Conservation (phyloP, 2,888 invertebrate genomes). For the Leucozona laternaria region DNA sequence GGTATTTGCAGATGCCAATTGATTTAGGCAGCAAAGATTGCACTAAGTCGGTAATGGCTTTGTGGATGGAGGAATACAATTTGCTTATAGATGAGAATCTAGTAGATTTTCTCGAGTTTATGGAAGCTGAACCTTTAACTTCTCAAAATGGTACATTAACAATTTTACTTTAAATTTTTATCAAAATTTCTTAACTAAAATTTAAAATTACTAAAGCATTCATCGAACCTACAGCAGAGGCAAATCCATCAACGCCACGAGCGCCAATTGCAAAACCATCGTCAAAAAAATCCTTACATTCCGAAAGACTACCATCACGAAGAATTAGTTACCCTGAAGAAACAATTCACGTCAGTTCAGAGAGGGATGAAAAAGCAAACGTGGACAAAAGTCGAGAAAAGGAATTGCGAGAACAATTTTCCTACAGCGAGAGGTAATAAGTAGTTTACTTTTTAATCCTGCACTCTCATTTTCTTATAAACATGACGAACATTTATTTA, state of each 20-base stretch:
- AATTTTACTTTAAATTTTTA: no score
- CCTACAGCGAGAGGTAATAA: constrained; percentile 55
- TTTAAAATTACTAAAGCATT: not conserved
- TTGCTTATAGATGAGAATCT: constrained; percentile 78
- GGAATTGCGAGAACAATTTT: constrained; percentile 40
- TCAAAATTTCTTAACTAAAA: no score
- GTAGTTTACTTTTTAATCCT: not conserved
- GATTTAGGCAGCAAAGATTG: constrained; percentile 1
- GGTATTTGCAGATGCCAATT: constrained; percentile 79
- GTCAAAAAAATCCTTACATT: constrained; percentile 77
- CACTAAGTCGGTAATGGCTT: constrained; percentile 77
- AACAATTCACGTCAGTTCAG: constrained; percentile 83
- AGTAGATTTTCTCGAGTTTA: constrained; percentile 79
- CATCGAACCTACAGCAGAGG: constrained; percentile 37
- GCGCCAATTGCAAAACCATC: constrained; percentile 76
- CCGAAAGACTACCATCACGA: constrained; percentile 75
- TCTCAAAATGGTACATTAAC: constrained; percentile 54
- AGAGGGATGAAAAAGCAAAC: constrained; percentile 80
- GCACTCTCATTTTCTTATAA: not conserved
- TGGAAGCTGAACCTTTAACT: constrained; percentile 22
- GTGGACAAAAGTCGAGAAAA: constrained; percentile 44
- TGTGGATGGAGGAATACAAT: constrained; percentile 80
- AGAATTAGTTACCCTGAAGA: constrained; percentile 81
- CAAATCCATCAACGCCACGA: constrained; percentile 30
- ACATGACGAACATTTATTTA: not conserved